Evolutionary conservation across 1,140 invertebrate species (phyloP), one percentile per base, ranked within the genome.

Genomic region (Wiebesia pumilae): DNA sequence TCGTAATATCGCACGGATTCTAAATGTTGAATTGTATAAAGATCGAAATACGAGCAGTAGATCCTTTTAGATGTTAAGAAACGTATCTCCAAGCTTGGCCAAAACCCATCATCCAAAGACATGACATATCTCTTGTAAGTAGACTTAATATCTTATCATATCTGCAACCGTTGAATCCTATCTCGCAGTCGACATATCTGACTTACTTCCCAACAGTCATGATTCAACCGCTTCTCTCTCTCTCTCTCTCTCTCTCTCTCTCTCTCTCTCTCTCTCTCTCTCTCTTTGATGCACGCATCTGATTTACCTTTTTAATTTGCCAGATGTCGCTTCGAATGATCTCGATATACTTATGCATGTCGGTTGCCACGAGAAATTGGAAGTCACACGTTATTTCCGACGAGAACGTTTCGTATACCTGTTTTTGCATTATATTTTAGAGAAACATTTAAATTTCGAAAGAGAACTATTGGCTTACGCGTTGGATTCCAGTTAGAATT

Each of bases 221-320:
- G 67, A 27, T 38, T 83, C 38, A 24, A 40, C 40, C 33, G 21
- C 35, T 30, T n/a, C 33, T 1, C 81, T 10, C 33, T 0, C 51
- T 40, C 71, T 21, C 27, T 43, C 43, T 69, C 27, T 19, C 30
- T 38, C 27, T 80, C 27, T 79, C n/a, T 69, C 69, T 21, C 12
- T 12, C 47, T 35, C 81, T 38, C 21, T 38, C 38, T 62, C 9
- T 33, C 35, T 51, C 40, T 62, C 54, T 65, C 54, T 43, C 79
- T n/a, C 79, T 62, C 14, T 65, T 51, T 30, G 3, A 4, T 9
- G 47, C 40, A 10, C 40, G 3, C 14, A 30, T 62, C 21, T 24
- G 7, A 87, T 90, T 54, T 58, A n/a, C 43, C 3, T 91, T 58
- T 89, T 81, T 90, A 92, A 91, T 92, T 91, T 90, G 77, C 83